Base-by-base conservation (phyloP, 2,797 vertebrate species). In the Lutjanus campechanus region DNA sequence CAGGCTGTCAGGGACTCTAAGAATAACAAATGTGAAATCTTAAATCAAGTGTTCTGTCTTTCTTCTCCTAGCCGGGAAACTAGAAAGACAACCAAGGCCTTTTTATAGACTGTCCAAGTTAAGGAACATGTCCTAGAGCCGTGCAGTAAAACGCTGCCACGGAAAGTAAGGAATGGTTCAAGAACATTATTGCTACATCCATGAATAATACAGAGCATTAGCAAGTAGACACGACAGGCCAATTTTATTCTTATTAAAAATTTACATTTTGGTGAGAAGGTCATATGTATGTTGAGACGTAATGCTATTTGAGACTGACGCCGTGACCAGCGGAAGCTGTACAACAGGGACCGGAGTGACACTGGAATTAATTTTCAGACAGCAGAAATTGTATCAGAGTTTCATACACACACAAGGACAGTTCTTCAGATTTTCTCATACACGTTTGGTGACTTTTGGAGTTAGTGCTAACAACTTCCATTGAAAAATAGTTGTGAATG, bases 161-260 rank as follows among this genome's bases (percentile, higher is more conserved):
- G 63, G 76, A 79, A 62, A 55, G 76, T 68, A 73, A 69, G 64
- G 69, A 71, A 67, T 63, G 71, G 61, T 75, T 72, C 43, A 51
- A 69, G 76, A 81, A 91, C 72, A 82, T 79, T 86, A 79, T 85
- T 79, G 62, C 84, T 87, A 69, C 64, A 83, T 69, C 77, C 71
- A 89, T 91, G 85, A 90, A 92, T 91, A 82, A 90, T 83, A 83
- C 76, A 91, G 53, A 58, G 69, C 69, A 85, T 89, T 86, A 85
- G 84, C 47, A 73, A 82, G 78, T 66, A 59, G 70, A 76, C 50
- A 71, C 0, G 84, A 85, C 85, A 82, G 87, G 61, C 44, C 83
- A 85, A 84, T 91, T 87, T 88, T 73, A 79, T 80, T 88, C 73
- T 71, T 61, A 86, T 89, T 91, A 87, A 89, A 89, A 85, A 91